Evolutionary conservation across 2,888 invertebrate genomes (phyloP).

Genomic region (Pseudanteris insignis): DNA sequence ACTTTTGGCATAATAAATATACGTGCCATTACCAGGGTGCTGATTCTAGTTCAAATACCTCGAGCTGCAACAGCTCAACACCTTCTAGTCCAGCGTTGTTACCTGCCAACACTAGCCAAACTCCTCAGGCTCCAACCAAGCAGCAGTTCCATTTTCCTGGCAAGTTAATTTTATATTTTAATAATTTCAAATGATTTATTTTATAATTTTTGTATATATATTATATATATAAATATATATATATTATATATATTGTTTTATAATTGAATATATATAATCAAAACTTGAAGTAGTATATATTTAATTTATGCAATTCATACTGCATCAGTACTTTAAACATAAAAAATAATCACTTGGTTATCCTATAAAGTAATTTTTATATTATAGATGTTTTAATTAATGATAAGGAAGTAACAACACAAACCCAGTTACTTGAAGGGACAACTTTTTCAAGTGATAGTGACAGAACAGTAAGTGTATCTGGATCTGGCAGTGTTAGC

Average conservation of each 20-base stretch:
- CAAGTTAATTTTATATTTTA: slow-evolving; percentile 54
- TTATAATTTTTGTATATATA: slow-evolving; percentile 1
- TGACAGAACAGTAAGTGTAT: slow-evolving; percentile 77
- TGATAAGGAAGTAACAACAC: slow-evolving; percentile 69
- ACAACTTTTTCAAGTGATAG: slow-evolving; percentile 73
- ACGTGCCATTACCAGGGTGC: slow-evolving; percentile 70
- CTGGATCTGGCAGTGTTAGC: slow-evolving; percentile 76
- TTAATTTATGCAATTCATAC: too few relatives aligned
- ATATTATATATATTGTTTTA: too few relatives aligned
- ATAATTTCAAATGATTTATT: not conserved
- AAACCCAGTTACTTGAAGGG: slow-evolving; percentile 69
- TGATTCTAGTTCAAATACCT: slow-evolving; percentile 92
- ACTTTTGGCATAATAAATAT: slow-evolving; percentile 51
- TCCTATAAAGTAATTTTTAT: too few relatives aligned
- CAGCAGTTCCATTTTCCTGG: slow-evolving; percentile 85
- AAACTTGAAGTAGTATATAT: too few relatives aligned
- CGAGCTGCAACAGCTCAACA: slow-evolving; percentile 95
- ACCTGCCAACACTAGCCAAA: slow-evolving; percentile 68
- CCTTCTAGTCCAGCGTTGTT: slow-evolving; percentile 91
- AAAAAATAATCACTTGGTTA: too few relatives aligned
- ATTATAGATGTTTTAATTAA: slow-evolving; percentile 57
- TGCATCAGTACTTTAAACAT: too few relatives aligned
- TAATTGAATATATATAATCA: too few relatives aligned
- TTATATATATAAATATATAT: slow-evolving; percentile 5
- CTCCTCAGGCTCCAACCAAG: slow-evolving; percentile 68